phyloP scores from a whole-genome alignment of 2,888 invertebrate genomes.

The Netelia fuscicornis region DNA sequence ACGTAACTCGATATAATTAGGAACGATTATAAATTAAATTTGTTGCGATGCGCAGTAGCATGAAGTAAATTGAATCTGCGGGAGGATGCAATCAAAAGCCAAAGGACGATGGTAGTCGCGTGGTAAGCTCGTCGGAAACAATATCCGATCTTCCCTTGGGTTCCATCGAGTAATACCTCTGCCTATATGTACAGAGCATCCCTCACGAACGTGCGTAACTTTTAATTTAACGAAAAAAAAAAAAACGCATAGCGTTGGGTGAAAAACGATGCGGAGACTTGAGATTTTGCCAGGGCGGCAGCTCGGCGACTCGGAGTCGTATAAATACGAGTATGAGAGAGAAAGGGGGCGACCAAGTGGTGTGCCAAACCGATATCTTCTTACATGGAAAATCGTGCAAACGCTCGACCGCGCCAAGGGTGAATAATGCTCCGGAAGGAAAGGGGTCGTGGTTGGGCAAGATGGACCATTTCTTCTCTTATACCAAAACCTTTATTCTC shows the following conservation, averaged over 20 bases:
- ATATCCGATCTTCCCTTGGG: neutral
- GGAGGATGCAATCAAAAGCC: conserved; percentile 17
- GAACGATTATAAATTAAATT: conserved; percentile 28
- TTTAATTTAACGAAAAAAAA: neutral
- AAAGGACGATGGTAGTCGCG: neutral
- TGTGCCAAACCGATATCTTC: conserved; percentile 62
- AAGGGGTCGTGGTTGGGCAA: conserved; percentile 41
- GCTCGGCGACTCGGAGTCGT: conserved; percentile 30
- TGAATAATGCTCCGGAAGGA: conserved; percentile 52
- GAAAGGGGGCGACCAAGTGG: conserved; percentile 58
- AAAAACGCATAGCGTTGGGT: neutral
- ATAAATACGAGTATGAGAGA: neutral
- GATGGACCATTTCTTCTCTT: conserved; percentile 14
- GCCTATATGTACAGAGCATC: too few relatives aligned
- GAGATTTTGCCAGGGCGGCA: conserved; percentile 58
- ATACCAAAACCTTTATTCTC: neutral
- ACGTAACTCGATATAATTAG: conserved; percentile 8
- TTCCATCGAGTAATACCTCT: neutral
- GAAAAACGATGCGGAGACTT: conserved; percentile 10
- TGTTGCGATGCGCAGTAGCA: neutral
- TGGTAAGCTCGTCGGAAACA: conserved; percentile 7
- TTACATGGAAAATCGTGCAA: conserved; percentile 43
- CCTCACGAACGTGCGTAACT: too few relatives aligned
- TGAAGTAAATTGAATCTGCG: neutral
- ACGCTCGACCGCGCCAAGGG: conserved; percentile 1